Base-by-base conservation (phyloP, 2,113 vertebrate species). In the Poeciliopsis prolifica region DNA sequence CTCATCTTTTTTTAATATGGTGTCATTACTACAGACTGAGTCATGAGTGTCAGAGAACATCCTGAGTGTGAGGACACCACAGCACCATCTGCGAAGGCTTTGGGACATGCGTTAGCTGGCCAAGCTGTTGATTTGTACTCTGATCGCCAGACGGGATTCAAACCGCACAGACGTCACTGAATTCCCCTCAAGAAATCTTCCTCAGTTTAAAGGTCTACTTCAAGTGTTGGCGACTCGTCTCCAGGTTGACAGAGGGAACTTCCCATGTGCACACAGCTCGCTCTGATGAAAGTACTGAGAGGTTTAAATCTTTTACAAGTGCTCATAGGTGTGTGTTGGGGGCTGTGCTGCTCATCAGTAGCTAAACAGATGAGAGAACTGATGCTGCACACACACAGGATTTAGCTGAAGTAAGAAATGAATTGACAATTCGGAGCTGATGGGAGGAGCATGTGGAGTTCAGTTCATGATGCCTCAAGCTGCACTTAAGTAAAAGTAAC, bases 111-210 rank as follows among this genome's bases (percentile, higher is more conserved):
- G 82, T 84, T 65, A 70, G 35, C 51, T 77, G 72, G 69, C 80
- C 69, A 5, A 60, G 51, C 13, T 60, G 73, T 67, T 85, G 80
- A 87, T 88, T 81, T 74, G 81, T 68, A 51, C 66, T 74, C 40
- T 72, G 70, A 86, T 81, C 1, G 1, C 79, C 42, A 76, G 62
- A 82, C 77, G 79, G 54, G 24, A 83, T 80, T 79, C 54, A 77
- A 80, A 85, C 89, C 89, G 70, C 82, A 84, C 60, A 63, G 77
- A 87, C 78, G 78, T 91, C 87, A 89, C 61, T 26, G 74, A 70
- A 77, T 77, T 79, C 65, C 64, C 48, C 54, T 28, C 61, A 82
- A 77, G 83, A 75, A 70, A 83, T 13, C 62, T 64, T 84, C 48
- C 67, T 70, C 31, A 69, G 40, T 79, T 75, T 62, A 48, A 75